Evolutionary conservation across 2,888 invertebrate species (phyloP).

Genomic region (Plagodis pulveraria): DNA sequence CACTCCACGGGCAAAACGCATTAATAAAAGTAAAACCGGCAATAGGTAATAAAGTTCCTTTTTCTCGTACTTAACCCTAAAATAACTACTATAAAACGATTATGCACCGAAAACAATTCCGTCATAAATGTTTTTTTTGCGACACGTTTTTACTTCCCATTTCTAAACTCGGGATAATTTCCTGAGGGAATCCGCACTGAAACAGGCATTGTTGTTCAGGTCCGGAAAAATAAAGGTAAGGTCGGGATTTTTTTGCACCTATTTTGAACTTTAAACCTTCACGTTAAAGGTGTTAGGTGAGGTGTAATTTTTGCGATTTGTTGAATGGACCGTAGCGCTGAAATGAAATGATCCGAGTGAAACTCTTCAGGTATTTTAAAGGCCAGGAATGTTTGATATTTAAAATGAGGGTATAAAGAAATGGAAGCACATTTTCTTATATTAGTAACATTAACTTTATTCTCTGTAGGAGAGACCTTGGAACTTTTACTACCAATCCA

Average conservation of each 20-base stretch:
- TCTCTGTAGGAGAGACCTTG: no score
- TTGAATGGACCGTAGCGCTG: constrained; percentile 17
- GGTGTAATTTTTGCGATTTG: constrained; percentile 16
- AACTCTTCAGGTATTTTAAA: constrained; percentile 21
- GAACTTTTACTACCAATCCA: no score
- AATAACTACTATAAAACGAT: constrained; percentile 1
- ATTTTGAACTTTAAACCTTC: constrained; percentile 14
- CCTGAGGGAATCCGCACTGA: constrained; percentile 32
- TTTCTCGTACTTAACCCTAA: no score
- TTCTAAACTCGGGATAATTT: constrained; percentile 37
- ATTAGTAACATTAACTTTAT: no score
- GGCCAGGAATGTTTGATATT: constrained; percentile 9
- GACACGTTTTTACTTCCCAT: constrained; percentile 34
- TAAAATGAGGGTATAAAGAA: not conserved
- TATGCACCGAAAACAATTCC: constrained; percentile 16
- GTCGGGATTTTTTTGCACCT: not conserved
- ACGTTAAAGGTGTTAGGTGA: constrained; percentile 6
- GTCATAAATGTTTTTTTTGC: constrained; percentile 13
- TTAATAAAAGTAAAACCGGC: no score
- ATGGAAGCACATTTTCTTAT: not conserved
- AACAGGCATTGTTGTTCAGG: constrained; percentile 29
- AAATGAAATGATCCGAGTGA: constrained; percentile 22
- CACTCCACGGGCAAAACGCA: no score
- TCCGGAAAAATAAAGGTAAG: constrained; percentile 20
- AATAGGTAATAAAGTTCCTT: no score